Conservation (phyloP, 1,140 invertebrate species). For the Drosophila arawakana region DNA sequence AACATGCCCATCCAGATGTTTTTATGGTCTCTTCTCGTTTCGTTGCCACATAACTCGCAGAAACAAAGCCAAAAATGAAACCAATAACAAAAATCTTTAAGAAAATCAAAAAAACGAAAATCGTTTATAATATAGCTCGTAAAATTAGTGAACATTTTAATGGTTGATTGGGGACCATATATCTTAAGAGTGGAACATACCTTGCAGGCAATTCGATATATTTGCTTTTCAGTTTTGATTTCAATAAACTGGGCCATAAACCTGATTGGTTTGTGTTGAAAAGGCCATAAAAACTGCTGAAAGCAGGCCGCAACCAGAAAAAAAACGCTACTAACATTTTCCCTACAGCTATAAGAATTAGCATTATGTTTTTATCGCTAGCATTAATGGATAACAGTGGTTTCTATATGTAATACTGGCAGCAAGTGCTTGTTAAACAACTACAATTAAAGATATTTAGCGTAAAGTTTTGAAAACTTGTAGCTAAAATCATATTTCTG, state of each 20-base stretch:
- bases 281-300: constrained; percentile 60
- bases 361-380: too few species aligned
- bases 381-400: too few species aligned
- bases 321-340: constrained; percentile 9
- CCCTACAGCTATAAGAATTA: constrained; percentile 6
- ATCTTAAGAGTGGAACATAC: constrained; percentile 41
- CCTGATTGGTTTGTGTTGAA: constrained; percentile 76
- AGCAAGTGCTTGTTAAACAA: too few species aligned
- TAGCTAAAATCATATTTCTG: too few species aligned
- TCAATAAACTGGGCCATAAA: constrained; percentile 57
- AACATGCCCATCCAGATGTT: constrained; percentile 41
- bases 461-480: too few species aligned
- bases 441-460: too few species aligned
- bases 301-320: constrained; percentile 13
- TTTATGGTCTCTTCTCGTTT: constrained; percentile 41
- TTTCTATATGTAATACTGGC: too few species aligned
- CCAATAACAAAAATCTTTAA: too few species aligned
- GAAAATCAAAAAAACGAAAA: constrained; percentile 37
- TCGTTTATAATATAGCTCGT: constrained; percentile 71
- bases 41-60: constrained; percentile 16
- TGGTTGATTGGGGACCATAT: constrained; percentile 76
- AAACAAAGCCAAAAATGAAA: constrained; percentile 51
- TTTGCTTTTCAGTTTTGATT: constrained; percentile 53
- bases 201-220: constrained; percentile 39
- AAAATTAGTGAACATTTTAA: constrained; percentile 83